A percentile compares a stretch with the other conserved stretches of the same genome.
phyloP scores from a whole-genome alignment of 2,113 vertebrate species.

The Cryptomyrus ogoouensis region DNA sequence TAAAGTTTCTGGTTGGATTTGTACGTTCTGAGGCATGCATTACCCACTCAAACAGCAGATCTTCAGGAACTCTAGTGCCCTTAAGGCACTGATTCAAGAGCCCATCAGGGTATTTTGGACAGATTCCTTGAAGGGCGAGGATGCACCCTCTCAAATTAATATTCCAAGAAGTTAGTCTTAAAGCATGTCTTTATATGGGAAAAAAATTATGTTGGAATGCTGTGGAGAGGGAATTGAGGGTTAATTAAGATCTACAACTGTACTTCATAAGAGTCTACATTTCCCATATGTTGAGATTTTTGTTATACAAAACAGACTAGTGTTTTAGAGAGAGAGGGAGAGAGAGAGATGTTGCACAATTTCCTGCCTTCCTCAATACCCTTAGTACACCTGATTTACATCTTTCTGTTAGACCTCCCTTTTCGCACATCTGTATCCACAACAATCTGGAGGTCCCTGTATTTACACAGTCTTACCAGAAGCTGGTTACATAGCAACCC shows the following conservation, averaged over 20 bases:
- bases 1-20: not conserved
- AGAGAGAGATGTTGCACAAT: not conserved
- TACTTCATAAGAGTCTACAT: not conserved
- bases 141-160: not conserved
- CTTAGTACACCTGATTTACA: not conserved
- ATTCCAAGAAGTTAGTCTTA: not conserved
- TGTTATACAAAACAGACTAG: not conserved
- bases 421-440: not conserved
- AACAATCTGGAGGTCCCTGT: not conserved
- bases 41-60: not conserved
- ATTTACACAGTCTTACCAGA: not conserved
- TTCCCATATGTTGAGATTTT: not conserved
- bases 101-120: not conserved
- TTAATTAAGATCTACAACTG: not conserved
- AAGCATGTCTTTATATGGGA: not conserved
- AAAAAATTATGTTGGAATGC: not conserved
- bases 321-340: not conserved
- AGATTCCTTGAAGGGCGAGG: not conserved
- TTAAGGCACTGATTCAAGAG: not conserved
- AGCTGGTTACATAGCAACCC: not conserved
- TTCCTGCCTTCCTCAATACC: not conserved
- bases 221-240: not conserved
- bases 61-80: not conserved
- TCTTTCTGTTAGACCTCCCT: not conserved
- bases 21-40: not conserved